Evolutionary conservation across 2,888 invertebrate species (phyloP), one percentile per base, ranked within the genome.

Genomic region (Lasius platythorax): DNA sequence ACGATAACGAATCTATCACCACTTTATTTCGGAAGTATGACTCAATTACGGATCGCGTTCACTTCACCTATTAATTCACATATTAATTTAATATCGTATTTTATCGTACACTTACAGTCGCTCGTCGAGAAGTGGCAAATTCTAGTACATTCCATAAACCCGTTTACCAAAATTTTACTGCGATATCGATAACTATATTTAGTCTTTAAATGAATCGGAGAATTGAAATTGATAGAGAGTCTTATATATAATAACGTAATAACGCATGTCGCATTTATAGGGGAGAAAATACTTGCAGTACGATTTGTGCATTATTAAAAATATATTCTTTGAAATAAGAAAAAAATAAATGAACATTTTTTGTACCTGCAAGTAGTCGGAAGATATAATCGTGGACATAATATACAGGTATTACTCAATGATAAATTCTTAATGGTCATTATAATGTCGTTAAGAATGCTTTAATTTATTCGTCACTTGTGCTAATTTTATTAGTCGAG

Each of bases 71-170:
- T 23, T 23, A 23, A 23, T 23, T 23, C 23, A 23, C 23, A 23
- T 23, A 72, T 78, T 78, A 78, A 78, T 67, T 78, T 43, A 78
- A 78, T 78, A 78, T 43, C 67, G 30, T 78, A 40, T 78, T 78
- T 67, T 67, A 67, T 78, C 30, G 56, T 40, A 5, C 56, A 56
- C 30, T 56, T 67, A 58, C n/a, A 58, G 28, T 53, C 46, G 18
- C 37, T 64, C 63, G 33, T 53, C 56, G 56, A 40, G 56, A 15
- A 30, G 8, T 33, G 43, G 11, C 5, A 50, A 3, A 67, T 66
- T 53, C 50, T 11, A 18, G 30, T 9, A 37, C 43, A 43, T 56
- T 30, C 40, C 12, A n/a, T 67, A 66, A 78, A 30, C n/a, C 0
- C 67, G 15, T 64, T 33, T 23, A 15, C 33, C 50, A 50, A 78